These are phyloP conservation scores for Toxotes chatareus DNA, from an alignment of 2,113 vertebrate species.

Conservation along the genomic window DNA sequence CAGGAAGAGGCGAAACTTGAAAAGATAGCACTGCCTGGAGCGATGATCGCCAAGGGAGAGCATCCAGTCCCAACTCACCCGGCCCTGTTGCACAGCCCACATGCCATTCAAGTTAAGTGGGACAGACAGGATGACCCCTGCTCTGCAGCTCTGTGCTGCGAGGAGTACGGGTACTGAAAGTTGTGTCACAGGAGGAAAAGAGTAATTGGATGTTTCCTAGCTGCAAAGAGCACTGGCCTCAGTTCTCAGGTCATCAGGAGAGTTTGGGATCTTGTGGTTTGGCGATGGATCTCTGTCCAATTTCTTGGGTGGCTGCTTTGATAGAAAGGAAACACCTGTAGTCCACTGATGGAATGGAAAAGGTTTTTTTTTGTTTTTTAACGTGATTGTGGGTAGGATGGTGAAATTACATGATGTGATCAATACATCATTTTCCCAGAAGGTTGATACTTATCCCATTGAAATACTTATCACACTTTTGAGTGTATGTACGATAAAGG, in stretches of 20 bases:
- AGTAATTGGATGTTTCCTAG: constrained; percentile 39
- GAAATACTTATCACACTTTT: too few species aligned
- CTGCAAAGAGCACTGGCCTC: constrained; percentile 14
- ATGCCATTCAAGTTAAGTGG: constrained; percentile 48
- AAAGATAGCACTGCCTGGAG: constrained; percentile 57
- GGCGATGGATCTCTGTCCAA: background rate
- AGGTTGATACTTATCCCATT: too few species aligned
- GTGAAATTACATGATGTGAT: background rate
- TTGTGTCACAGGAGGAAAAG: constrained; percentile 18
- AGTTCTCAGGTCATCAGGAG: background rate
- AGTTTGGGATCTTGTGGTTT: constrained; percentile 23
- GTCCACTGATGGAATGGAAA: background rate
- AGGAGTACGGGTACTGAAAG: constrained; percentile 12
- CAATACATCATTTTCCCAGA: background rate
- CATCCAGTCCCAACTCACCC: constrained; percentile 54
- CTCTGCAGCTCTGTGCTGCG: constrained; percentile 11
- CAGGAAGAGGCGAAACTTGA: constrained; percentile 66
- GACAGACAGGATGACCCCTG: constrained; percentile 44
- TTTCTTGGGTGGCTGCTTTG: constrained; percentile 24
- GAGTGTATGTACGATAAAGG: too few species aligned
- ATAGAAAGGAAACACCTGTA: constrained; percentile 32
- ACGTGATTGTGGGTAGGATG: background rate
- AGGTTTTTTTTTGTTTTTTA: background rate
- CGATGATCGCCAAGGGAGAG: constrained; percentile 25
- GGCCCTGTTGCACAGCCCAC: constrained; percentile 39